Evolutionary conservation across 2,888 invertebrate genomes (phyloP).

Genomic region (Cantharis rufa): DNA sequence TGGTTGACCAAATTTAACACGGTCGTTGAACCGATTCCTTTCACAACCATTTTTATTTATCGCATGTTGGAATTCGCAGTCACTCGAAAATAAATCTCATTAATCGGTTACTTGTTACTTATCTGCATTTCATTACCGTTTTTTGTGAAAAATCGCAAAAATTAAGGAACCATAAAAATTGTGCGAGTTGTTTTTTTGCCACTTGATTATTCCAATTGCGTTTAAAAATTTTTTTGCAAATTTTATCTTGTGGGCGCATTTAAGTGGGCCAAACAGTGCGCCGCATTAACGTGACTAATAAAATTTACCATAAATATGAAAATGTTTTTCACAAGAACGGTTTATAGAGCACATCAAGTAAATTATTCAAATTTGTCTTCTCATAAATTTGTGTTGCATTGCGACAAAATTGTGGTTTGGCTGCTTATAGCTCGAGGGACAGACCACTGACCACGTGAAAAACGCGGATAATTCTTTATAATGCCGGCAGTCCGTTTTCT

Average conservation of each 20-base stretch:
- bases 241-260: neutral
- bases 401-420: neutral
- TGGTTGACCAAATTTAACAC: slow-evolving; percentile 26
- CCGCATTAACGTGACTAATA: neutral
- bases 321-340: neutral
- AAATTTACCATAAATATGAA: neutral
- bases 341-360: neutral
- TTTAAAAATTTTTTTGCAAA: neutral
- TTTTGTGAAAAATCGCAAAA: neutral
- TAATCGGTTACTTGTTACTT: neutral
- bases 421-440: neutral
- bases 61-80: slow-evolving; percentile 10
- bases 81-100: slow-evolving; percentile 5
- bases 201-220: neutral
- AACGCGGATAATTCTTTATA: too few species aligned
- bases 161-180: neutral
- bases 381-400: too few species aligned
- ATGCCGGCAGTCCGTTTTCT: too few species aligned
- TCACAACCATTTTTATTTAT: slow-evolving; percentile 17
- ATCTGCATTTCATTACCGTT: neutral
- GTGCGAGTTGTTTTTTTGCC: neutral
- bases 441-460: too few species aligned
- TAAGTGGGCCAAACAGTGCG: neutral
- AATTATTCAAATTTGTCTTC: neutral
- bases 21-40: slow-evolving; percentile 30